These are phyloP conservation scores for Teleiodes luculella DNA, from an alignment of 2,888 invertebrate genomes.

Conservation along the genomic window DNA sequence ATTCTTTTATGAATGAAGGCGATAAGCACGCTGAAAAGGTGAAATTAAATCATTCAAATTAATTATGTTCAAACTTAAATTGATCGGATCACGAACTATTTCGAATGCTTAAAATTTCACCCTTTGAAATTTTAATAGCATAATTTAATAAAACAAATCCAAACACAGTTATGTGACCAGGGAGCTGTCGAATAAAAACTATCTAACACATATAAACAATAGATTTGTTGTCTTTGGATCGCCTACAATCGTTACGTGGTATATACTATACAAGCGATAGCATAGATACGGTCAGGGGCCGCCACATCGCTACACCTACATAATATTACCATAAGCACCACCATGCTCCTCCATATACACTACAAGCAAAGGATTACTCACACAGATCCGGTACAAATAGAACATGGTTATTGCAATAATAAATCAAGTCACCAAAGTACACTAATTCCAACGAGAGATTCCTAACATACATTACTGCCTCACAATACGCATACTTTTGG, in stretches of 20 bases:
- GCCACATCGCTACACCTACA: constrained; percentile 52
- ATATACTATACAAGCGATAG: constrained; percentile 30
- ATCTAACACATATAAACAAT: constrained; percentile 60
- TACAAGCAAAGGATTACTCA: constrained; percentile 73
- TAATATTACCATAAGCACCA: constrained; percentile 45
- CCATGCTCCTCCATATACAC: constrained; percentile 70
- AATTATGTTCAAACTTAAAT: not conserved
- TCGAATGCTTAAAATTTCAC: not conserved
- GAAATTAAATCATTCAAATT: not conserved
- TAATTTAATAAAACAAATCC: constrained; percentile 5
- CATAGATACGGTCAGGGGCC: constrained; percentile 54
- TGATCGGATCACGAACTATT: not conserved
- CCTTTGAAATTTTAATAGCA: not conserved
- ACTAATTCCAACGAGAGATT: not conserved
- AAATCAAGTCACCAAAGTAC: constrained; percentile 14
- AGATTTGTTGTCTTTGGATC: constrained; percentile 50
- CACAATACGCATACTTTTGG: not conserved
- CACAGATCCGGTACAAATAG: constrained; percentile 63
- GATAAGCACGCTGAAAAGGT: constrained; percentile 3
- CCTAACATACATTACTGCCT: not conserved
- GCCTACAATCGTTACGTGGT: constrained; percentile 31
- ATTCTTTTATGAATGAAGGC: constrained; percentile 11
- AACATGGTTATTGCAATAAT: constrained; percentile 37
- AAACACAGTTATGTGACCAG: constrained; percentile 51
- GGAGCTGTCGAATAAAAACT: constrained; percentile 45